Conservation (phyloP, 2,888 invertebrate genomes). For the Phalera bucephala region DNA sequence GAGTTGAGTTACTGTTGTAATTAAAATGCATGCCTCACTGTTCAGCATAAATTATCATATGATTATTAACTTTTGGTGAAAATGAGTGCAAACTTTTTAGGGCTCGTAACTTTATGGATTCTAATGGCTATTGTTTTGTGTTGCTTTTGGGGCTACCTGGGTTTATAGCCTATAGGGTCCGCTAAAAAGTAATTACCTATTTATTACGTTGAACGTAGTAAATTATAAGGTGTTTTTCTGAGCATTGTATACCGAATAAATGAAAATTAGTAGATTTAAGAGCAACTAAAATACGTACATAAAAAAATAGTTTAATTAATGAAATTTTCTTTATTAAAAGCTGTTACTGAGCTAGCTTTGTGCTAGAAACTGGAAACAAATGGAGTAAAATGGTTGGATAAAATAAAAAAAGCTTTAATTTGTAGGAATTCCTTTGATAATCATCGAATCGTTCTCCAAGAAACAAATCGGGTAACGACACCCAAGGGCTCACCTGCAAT, state of each 20-base stretch:
- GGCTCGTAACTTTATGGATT: constrained; percentile 35
- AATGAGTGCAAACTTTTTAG: constrained; percentile 33
- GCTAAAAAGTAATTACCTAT: too few relatives aligned
- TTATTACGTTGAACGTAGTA: too few relatives aligned
- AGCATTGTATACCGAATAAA: too few relatives aligned
- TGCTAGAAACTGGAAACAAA: too few relatives aligned
- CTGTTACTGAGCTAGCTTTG: too few relatives aligned
- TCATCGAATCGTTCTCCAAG: constrained; percentile 10
- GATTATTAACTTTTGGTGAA: constrained; percentile 39
- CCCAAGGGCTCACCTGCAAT: constrained; percentile 30
- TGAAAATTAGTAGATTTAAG: too few relatives aligned
- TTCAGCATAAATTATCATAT: constrained; percentile 37
- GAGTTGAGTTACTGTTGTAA: constrained; percentile 35
- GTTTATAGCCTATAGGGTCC: constrained; percentile 29
- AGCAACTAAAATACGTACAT: too few relatives aligned
- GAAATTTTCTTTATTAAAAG: too few relatives aligned
- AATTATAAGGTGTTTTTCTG: too few relatives aligned
- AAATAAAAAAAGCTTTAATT: too few relatives aligned
- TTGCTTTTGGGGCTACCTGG: constrained; percentile 19
- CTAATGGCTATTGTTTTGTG: constrained; percentile 37
- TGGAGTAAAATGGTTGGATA: too few relatives aligned
- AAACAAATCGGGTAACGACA: constrained; percentile 14
- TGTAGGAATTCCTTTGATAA: constrained; percentile 10
- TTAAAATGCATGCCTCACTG: constrained; percentile 44
- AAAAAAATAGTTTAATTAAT: too few relatives aligned